phyloP scores from a whole-genome alignment of 1,140 invertebrate species.

The Ostrea denselamellosa region DNA sequence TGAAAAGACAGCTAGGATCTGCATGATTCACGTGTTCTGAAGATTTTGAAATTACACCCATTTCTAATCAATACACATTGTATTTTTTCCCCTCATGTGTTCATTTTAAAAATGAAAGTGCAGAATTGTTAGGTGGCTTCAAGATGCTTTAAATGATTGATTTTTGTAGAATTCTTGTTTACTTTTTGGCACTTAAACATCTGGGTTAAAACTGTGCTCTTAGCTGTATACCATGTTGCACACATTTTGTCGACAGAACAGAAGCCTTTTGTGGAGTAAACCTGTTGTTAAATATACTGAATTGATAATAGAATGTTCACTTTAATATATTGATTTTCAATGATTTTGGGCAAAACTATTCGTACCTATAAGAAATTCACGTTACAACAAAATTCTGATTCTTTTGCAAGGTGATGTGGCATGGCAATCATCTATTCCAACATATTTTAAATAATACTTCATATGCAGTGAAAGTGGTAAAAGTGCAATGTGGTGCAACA shows the following conservation, averaged over 20 bases:
- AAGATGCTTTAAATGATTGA: conserved; percentile 4
- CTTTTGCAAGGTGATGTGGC: too few species aligned
- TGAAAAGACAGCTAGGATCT: too few species aligned
- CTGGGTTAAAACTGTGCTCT: background rate
- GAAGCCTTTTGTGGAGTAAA: background rate
- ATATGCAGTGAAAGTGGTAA: too few species aligned
- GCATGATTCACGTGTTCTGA: too few species aligned
- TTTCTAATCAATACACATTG: background rate
- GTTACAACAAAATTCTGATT: too few species aligned
- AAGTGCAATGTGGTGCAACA: too few species aligned
- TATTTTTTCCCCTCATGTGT: background rate
- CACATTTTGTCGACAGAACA: background rate
- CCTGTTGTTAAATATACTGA: background rate
- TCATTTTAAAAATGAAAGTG: background rate
- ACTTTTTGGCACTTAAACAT: conserved; percentile 11
- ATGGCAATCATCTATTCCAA: too few species aligned
- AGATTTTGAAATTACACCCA: background rate
- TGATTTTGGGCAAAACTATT: background rate
- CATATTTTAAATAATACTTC: too few species aligned
- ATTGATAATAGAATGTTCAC: background rate
- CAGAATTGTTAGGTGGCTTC: background rate
- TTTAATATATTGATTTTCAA: conserved; percentile 9
- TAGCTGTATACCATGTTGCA: background rate
- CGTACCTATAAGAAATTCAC: background rate
- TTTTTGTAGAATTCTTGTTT: conserved; percentile 19